Percentiles rank a stretch among this genome's conserved stretches.
Conservation (phyloP, 2,113 vertebrate genomes). For the Chloropsis cyanopogon region DNA sequence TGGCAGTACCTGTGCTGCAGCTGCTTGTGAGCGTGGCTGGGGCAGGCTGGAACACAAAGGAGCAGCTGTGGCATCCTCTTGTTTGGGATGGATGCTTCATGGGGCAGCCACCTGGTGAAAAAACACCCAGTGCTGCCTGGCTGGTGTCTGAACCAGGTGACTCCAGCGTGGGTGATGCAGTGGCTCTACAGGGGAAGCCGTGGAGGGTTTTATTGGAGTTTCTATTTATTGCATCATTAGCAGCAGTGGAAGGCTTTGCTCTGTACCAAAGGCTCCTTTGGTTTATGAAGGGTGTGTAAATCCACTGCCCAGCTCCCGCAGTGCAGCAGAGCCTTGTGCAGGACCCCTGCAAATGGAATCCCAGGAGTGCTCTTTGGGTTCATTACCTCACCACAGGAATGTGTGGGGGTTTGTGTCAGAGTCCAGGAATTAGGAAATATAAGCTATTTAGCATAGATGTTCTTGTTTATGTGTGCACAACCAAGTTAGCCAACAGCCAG, state of each 20-base stretch:
- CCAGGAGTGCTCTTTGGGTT: neutral
- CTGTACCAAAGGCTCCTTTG: neutral
- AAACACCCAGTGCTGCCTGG: neutral
- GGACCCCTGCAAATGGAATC: neutral
- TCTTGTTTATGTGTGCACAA: neutral
- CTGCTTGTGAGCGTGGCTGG: neutral
- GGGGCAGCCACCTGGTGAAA: neutral
- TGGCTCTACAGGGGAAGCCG: neutral
- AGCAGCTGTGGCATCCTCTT: neutral
- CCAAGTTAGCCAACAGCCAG: neutral
- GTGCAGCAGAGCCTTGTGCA: neutral
- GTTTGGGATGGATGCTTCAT: neutral
- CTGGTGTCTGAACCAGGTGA: neutral
- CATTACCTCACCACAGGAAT: rapidly evolving
- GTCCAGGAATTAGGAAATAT: neutral
- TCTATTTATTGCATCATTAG: constrained; percentile 15
- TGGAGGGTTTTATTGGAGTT: neutral
- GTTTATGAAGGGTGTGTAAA: neutral
- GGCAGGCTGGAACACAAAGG: rapidly evolving
- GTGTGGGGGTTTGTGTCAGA: neutral
- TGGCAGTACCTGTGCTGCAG: neutral
- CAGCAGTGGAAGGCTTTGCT: neutral
- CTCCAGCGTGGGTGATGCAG: neutral
- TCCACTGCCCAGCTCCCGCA: neutral
- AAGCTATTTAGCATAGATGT: neutral